Conservation (phyloP, 2,888 invertebrate genomes). For the Dynastes grantii region DNA sequence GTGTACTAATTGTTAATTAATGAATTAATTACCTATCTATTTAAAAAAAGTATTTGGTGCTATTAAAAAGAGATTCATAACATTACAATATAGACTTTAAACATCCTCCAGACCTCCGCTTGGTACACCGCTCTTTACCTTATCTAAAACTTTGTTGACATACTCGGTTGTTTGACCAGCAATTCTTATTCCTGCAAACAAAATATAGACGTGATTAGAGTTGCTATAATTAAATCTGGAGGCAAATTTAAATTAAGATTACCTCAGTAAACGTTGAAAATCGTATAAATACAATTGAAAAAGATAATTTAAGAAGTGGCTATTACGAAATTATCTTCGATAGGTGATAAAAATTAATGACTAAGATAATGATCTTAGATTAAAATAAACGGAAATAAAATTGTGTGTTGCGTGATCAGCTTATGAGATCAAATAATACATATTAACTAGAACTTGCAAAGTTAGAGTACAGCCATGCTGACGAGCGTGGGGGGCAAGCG, state of each 20-base stretch:
- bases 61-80: conserved; percentile 44
- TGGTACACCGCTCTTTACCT: conserved; percentile 85
- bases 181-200: conserved; percentile 84
- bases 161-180: conserved; percentile 95
- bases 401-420: too few relatives aligned
- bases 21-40: conserved; percentile 2
- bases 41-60: conserved; percentile 47
- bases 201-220: not conserved
- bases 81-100: conserved; percentile 46
- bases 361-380: too few relatives aligned
- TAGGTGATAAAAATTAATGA: too few relatives aligned
- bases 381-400: too few relatives aligned
- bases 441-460: too few relatives aligned
- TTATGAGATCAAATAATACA: too few relatives aligned
- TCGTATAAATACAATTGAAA: too few relatives aligned
- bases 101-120: conserved; percentile 84
- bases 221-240: conserved; percentile 22
- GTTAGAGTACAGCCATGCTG: too few relatives aligned
- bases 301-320: too few relatives aligned
- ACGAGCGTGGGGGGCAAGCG: too few relatives aligned
- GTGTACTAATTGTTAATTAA: not conserved
- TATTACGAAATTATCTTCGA: too few relatives aligned
- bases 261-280: too few relatives aligned
- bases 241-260: conserved; percentile 12
- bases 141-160: conserved; percentile 93